Evolutionary conservation across 2,797 vertebrate species (phyloP).

Genomic region (Hippoglossus hippoglossus): DNA sequence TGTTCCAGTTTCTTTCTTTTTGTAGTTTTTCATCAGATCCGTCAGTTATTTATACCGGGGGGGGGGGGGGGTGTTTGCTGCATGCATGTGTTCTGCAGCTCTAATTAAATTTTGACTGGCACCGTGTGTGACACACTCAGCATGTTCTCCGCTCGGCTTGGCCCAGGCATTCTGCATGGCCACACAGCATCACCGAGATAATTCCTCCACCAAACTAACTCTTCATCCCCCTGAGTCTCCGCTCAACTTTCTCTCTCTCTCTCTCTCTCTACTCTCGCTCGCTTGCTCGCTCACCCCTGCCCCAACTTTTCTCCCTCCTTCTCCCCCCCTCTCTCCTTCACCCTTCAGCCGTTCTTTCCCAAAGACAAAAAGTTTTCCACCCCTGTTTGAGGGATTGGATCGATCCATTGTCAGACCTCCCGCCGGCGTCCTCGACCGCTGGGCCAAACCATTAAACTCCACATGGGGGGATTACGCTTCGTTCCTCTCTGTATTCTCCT

Average conservation of each 20-base stretch:
- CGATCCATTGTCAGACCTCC: conserved; percentile 70
- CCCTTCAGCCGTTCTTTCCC: conserved; percentile 61
- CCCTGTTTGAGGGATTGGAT: conserved; percentile 67
- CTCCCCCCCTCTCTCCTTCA: conserved; percentile 26
- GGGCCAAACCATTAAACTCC: conserved; percentile 72
- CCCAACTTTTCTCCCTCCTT: conserved; percentile 15
- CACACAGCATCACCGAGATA: conserved; percentile 57
- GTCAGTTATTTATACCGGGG: too few species aligned
- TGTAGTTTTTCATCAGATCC: too few species aligned
- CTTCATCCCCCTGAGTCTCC: conserved; percentile 28
- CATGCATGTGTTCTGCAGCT: conserved; percentile 24
- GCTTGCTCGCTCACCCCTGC: neutral
- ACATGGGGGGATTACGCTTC: conserved; percentile 63
- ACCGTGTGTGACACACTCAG: conserved; percentile 47
- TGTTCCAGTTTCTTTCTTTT: too few species aligned
- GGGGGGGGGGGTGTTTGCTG: too few species aligned
- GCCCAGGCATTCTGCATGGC: conserved; percentile 62
- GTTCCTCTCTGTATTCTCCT: conserved; percentile 54
- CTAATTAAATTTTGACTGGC: conserved; percentile 51
- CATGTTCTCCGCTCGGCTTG: conserved; percentile 38
- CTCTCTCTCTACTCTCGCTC: neutral
- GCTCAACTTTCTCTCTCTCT: conserved; percentile 6
- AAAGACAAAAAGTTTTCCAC: conserved; percentile 66
- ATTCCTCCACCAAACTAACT: conserved; percentile 45
- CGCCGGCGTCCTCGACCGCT: conserved; percentile 47